Base-by-base conservation (phyloP, 2,888 invertebrate genomes). In the Caenorhabditis angaria region DNA sequence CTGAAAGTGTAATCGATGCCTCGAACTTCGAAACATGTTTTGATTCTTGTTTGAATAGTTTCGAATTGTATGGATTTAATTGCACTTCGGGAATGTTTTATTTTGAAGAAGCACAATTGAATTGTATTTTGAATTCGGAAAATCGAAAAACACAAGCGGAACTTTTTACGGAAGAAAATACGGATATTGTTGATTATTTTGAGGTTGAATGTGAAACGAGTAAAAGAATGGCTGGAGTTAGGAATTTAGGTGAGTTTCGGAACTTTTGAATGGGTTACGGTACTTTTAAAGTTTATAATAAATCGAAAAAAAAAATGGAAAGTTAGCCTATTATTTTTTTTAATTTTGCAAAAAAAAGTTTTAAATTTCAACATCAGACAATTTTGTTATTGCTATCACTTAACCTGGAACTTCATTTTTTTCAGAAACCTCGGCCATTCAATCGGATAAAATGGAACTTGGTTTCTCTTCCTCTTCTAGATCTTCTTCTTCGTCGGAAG, bases 11-110 rank as follows among this genome's bases (percentile, higher is more conserved):
- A 20, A 80, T 83, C 8, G 87, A 88, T 58, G 80, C 87, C 10
- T 65, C 83, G n/a, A 75, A 77, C 0, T 82, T 87, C 61, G 87
- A 87, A 60, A 82, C 87, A 35, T 87, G 87, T 70, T 85, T 87
- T 59, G 84, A 87, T 65, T 83, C 82, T 20, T 87, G 87, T 65
- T 65, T 87, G 47, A 88, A 87, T 65, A 82, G 85, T 50, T 75
- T 77, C 41, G 71, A 80, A 27, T 54, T 85, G 24, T 87, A 82
- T 63, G 87, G 87, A 6, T 88, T 87, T 76, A 75, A 76, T 35
- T 87, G 87, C 57, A 77, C 78, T 47, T 83, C 83, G 20, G 87
- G 87, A 55, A 87, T 87, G 87, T 87, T 81, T 60, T 87, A 87
- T 70, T 87, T 87, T 64, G 86, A 87, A 81, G 87, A 87, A 62